Evolutionary conservation across 2,888 invertebrate species (phyloP), one percentile per base, ranked within the genome.

Genomic region (Biston betularia): DNA sequence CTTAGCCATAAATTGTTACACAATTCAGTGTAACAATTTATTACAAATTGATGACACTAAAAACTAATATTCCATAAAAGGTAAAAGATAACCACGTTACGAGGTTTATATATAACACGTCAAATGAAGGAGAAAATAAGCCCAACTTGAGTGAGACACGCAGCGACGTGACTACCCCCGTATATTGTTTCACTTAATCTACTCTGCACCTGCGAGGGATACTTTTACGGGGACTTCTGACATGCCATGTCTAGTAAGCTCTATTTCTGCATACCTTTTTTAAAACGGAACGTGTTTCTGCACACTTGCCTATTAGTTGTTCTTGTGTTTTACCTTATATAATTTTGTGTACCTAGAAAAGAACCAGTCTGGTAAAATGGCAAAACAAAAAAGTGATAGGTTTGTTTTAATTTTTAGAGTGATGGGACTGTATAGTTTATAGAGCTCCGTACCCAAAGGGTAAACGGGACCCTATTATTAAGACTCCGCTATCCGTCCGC

Each of bases 71-170:
- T 12, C 11, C 15, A 38, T 61, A 38, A 60, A 15, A 35, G 50
- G 34, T 59, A 35, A 48, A 50, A 40, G 33, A 34, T 50, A 44
- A n/a, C 44, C 44, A 42, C 42, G 35, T 44, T 46, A 33, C 9
- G 44, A 34, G 45, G 33, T 35, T 33, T 35, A 46, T 60, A 57
- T 48, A 52, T 61, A 45, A 52, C 56, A 52, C 61, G 57, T 65
- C 63, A 73, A 70, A 75, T 70, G 70, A 69, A 63, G 66, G 60
- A 65, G 55, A 57, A 75, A 83, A 85, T 83, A 80, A 85, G 83
- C 83, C 74, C 74, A 84, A 85, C 81, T 84, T 80, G 80, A 72
- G 70, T 67, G 65, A 70, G 77, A 77, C 85, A 85, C 85, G 84
- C 65, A 60, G 14, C 55, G 50, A 69, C 71, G 71, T 71, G 69